These are phyloP conservation scores for Montipora capitata DNA, from an alignment of 92 coral and sea anemone species.

Conservation along the genomic window DNA sequence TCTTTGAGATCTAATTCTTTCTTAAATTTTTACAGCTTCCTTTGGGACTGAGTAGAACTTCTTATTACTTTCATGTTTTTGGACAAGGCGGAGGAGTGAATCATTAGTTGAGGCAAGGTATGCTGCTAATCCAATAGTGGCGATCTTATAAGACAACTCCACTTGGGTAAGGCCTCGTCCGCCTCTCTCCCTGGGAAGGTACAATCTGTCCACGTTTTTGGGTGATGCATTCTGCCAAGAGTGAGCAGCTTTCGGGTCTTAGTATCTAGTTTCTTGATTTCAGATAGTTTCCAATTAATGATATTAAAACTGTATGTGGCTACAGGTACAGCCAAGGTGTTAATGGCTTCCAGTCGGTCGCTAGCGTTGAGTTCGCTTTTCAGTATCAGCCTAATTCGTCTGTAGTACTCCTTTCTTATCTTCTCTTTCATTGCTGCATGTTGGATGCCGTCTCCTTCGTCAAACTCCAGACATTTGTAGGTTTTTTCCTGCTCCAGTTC, in stretches of 20 bases:
- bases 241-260: conserved; percentile 1
- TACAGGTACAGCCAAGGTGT: conserved; percentile 52
- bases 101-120: not conserved
- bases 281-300: not conserved
- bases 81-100: not conserved
- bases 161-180: not conserved
- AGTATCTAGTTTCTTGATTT: conserved; percentile 18
- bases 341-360: conserved; percentile 29
- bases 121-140: not conserved
- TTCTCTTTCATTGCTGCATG: conserved; percentile 48
- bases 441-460: conserved; percentile 1
- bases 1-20: not conserved
- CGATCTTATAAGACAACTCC: not conserved
- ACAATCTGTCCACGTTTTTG: not conserved
- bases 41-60: not conserved
- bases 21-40: not conserved
- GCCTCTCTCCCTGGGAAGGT: not conserved
- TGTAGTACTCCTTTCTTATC: conserved; percentile 34
- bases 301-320: conserved; percentile 24
- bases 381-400: conserved; percentile 22
- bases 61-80: not conserved
- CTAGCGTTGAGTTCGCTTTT: conserved; percentile 50
- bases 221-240: no score
- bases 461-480: conserved; percentile 17
- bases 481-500: conserved; percentile 18